phyloP scores from a whole-genome alignment of 2,797 vertebrate species.

The Melopsittacus undulatus region DNA sequence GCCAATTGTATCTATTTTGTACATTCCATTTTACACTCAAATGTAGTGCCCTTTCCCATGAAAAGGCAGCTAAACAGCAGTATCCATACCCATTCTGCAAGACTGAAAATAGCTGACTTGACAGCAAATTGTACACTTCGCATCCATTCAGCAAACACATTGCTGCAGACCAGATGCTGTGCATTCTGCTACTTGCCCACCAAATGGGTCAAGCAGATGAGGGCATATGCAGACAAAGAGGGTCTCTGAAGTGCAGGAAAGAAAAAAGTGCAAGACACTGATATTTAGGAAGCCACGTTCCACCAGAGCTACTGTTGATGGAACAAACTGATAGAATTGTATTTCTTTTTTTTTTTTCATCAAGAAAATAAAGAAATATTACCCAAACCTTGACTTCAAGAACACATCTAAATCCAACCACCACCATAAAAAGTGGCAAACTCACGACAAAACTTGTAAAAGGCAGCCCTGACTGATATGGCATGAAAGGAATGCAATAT shows the following conservation, averaged over 20 bases:
- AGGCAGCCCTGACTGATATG: not conserved
- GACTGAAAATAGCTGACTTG: not conserved
- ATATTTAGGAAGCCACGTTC: not conserved
- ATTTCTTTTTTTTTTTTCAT: not conserved
- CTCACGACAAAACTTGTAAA: not conserved
- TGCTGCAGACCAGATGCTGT: not conserved
- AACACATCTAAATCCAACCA: not conserved
- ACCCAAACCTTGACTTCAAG: not conserved
- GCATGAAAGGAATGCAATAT: not conserved
- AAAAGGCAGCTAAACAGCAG: not conserved
- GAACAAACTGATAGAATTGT: not conserved
- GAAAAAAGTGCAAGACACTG: not conserved
- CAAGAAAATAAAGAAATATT: not conserved
- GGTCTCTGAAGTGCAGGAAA: not conserved
- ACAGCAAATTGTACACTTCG: not conserved
- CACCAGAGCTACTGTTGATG: not conserved
- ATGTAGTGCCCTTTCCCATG: not conserved
- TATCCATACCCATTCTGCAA: not conserved
- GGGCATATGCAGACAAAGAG: not conserved
- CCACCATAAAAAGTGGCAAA: not conserved
- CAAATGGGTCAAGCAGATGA: not conserved
- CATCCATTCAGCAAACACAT: not conserved
- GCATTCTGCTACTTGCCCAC: not conserved
- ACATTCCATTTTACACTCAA: not conserved
- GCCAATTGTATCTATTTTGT: not conserved